Percentiles rank a stretch among this genome's conserved stretches.
phyloP scores from a whole-genome alignment of 2,113 vertebrate genomes.

The Hippocampus comes region DNA sequence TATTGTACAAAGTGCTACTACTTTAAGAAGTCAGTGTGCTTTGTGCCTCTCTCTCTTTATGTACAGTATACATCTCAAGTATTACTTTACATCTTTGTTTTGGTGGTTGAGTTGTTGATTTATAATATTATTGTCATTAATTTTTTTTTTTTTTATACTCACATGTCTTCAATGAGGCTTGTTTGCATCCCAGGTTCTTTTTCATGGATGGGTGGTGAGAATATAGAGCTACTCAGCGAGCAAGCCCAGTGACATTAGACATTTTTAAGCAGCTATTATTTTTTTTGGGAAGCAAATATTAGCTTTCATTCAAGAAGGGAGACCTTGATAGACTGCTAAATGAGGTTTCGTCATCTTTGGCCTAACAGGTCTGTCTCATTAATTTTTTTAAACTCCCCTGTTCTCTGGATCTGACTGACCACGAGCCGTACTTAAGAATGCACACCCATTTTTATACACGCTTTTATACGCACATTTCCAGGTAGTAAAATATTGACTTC shows the following conservation, averaged over 20 bases:
- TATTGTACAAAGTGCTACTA: conserved; percentile 35
- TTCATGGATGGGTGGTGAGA: conserved; percentile 34
- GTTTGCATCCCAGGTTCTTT: conserved; percentile 33
- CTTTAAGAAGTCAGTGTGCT: conserved; percentile 21
- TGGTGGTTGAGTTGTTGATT: background rate
- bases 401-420: conserved; percentile 15
- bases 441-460: too few species aligned
- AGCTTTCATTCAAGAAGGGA: conserved; percentile 34
- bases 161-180: conserved; percentile 32
- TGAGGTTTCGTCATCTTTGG: conserved; percentile 48
- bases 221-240: conserved; percentile 44
- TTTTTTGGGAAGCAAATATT: conserved; percentile 26
- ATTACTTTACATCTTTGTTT: conserved; percentile 8
- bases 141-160: background rate
- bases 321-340: conserved; percentile 40
- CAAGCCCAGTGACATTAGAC: conserved; percentile 47
- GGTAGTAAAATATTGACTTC: conserved; percentile 3
- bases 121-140: conserved; percentile 4
- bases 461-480: conserved; percentile 2
- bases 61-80: conserved; percentile 11
- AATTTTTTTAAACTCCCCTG: conserved; percentile 24
- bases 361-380: conserved; percentile 50
- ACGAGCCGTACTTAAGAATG: background rate
- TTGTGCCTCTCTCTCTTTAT: conserved; percentile 14
- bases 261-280: conserved; percentile 48